Evolutionary conservation across 2,797 vertebrate species (phyloP), one percentile per base, ranked within the genome.

Genomic region (Kryptolebias ocellatus): DNA sequence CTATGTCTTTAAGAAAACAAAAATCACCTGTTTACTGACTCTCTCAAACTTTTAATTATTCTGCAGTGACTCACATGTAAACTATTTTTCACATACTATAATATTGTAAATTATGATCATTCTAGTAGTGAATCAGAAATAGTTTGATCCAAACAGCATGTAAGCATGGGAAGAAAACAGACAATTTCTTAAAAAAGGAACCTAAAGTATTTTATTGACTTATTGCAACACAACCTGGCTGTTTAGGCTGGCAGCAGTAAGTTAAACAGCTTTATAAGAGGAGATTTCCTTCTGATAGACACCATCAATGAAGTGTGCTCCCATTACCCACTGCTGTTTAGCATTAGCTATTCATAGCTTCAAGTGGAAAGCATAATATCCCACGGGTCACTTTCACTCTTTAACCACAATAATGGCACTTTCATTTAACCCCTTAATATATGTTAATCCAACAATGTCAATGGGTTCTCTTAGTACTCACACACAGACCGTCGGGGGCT

Each of bases 381-480:
- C 89, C 85, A 87, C 63, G 80, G 83, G 83, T 88, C 78, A 76
- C 86, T 89, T 88, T 85, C 83, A 80, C 83, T 81, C 83, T 74
- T 80, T 58, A 91, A 87, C 82, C 87, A 91, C 85, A 89, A 88
- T 87, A 83, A 89, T 90, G 86, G 86, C 81, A 87, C 87, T 87
- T 90, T 86, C 85, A 89, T 87, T 91, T 91, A 91, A 92, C 90
- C 89, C 85, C 87, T 85, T 90, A 91, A 89, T 92, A 78, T 88
- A 91, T 92, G 89, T 88, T 90, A 92, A 92, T 86, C 90, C 85
- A 84, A 71, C 82, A 61, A 88, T 91, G 91, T 92, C 91, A 93
- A 87, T 89, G 89, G 86, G 83, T 89, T 87, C 84, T 84, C 86
- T 89, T 90, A 88, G 89, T 84, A 83, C 83, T 81, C 78, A 64